A percentile compares a stretch with the other conserved stretches of the same genome.
phyloP scores from a whole-genome alignment of 2,113 vertebrate genomes.

The Forbesichthys papilliferus region DNA sequence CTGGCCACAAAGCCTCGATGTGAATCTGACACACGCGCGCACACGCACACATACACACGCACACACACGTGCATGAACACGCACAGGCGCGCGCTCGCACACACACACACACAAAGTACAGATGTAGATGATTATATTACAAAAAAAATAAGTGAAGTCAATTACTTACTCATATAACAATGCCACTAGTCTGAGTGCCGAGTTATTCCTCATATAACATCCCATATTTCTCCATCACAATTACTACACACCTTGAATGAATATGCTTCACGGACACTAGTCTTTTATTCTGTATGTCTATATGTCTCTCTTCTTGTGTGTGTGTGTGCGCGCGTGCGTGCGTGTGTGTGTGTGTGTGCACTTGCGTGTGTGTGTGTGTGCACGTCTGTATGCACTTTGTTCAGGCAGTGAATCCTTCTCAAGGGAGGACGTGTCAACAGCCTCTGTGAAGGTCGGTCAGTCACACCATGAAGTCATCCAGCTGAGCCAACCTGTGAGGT shows the following conservation, averaged over 20 bases:
- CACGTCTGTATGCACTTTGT: too few species aligned
- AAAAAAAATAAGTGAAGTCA: not conserved
- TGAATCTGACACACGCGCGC: slow-evolving; percentile 72
- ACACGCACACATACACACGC: slow-evolving; percentile 23
- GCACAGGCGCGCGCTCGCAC: not conserved
- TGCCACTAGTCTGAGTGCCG: not conserved
- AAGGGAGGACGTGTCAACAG: slow-evolving; percentile 14
- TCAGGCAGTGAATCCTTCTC: not conserved
- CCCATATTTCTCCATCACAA: not conserved
- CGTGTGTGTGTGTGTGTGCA: not conserved
- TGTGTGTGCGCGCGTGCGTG: not conserved
- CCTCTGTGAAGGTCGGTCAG: slow-evolving; percentile 30
- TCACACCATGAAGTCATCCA: slow-evolving; percentile 49
- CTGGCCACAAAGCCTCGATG: slow-evolving; percentile 83
- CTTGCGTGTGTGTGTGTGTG: too few species aligned
- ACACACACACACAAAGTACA: not conserved
- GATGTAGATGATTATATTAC: not conserved
- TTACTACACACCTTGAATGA: slow-evolving; percentile 10
- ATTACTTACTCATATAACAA: slow-evolving; percentile 2
- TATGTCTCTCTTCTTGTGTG: not conserved
- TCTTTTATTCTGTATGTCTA: not conserved
- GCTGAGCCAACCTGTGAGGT: slow-evolving; percentile 46
- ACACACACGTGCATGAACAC: slow-evolving; percentile 14
- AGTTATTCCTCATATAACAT: not conserved
- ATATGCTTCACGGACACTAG: not conserved